Conservation (phyloP, 2,113 vertebrate genomes). For the Oryzias curvinotus region DNA sequence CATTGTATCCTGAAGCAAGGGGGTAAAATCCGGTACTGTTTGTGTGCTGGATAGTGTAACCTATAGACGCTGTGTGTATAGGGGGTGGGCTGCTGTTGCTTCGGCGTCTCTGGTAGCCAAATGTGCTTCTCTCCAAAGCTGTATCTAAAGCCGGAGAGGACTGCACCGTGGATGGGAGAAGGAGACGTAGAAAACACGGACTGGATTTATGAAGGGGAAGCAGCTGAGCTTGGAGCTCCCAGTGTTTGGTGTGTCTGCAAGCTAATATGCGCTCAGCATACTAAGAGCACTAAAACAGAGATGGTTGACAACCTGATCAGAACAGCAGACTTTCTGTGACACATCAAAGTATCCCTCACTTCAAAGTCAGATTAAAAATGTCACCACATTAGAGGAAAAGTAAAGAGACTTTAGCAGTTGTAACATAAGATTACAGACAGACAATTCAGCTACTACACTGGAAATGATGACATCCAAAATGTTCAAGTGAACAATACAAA, state of each 20-base stretch:
- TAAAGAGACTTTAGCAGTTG: conserved; percentile 4
- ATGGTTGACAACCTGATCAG: conserved; percentile 6
- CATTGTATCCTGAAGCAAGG: conserved; percentile 52
- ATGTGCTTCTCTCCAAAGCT: conserved; percentile 79
- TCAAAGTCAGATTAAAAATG: conserved; percentile 44
- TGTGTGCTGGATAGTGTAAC: conserved; percentile 44
- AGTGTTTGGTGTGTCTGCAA: conserved; percentile 23
- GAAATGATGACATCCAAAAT: no score
- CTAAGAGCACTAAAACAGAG: conserved; percentile 25
- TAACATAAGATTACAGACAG: no score
- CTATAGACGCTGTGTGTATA: conserved; percentile 65
- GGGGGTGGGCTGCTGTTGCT: conserved; percentile 69
- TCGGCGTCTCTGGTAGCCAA: conserved; percentile 77
- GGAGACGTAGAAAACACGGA: conserved; percentile 67
- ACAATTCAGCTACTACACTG: no score
- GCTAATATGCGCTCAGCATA: conserved; percentile 47
- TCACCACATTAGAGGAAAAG: conserved; percentile 53
- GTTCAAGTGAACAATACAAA: no score
- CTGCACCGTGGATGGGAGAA: conserved; percentile 71
- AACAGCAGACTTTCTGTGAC: background rate
- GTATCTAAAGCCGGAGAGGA: conserved; percentile 82
- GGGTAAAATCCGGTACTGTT: conserved; percentile 46
- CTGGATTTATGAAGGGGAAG: conserved; percentile 44
- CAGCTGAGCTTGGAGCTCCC: conserved; percentile 42
- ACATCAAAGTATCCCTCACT: conserved; percentile 11